Conservation (phyloP, 2,888 invertebrate genomes). For the Drosophila incognita region DNA sequence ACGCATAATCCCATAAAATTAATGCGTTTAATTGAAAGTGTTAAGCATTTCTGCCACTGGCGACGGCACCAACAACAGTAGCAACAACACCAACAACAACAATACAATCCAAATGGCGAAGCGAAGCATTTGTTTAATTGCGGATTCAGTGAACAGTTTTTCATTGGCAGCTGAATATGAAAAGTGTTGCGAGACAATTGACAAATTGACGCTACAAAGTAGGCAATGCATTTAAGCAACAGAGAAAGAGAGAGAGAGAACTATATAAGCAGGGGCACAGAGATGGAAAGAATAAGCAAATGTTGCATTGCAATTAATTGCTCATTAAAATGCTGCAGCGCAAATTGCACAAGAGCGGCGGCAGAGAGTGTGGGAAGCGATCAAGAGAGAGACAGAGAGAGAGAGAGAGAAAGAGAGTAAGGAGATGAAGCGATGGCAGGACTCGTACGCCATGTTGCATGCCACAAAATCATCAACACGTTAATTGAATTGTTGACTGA, state of each 20-base stretch:
- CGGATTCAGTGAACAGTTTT: conserved; percentile 38
- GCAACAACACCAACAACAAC: not conserved
- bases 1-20: conserved; percentile 75
- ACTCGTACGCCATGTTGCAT: conserved; percentile 73
- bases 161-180: conserved; percentile 16
- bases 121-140: conserved; percentile 66
- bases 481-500: conserved; percentile 84
- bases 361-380: conserved; percentile 1
- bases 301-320: conserved; percentile 73
- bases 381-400: not conserved
- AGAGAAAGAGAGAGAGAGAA: not conserved
- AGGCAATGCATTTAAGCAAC: conserved; percentile 23
- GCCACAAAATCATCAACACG: conserved; percentile 83
- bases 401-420: not conserved
- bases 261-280: not conserved
- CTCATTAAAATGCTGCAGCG: conserved; percentile 74
- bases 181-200: conserved; percentile 61
- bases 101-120: not conserved
- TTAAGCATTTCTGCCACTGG: conserved; percentile 63
- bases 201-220: conserved; percentile 65
- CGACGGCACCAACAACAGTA: conserved; percentile 26
- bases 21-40: conserved; percentile 81
- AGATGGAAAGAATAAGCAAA: not conserved
- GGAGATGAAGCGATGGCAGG: conserved; percentile 29
- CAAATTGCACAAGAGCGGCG: conserved; percentile 27